Evolutionary conservation across 1,140 invertebrate species (phyloP), one percentile per base, ranked within the genome.

Genomic region (Pentalonia nigronervosa): DNA sequence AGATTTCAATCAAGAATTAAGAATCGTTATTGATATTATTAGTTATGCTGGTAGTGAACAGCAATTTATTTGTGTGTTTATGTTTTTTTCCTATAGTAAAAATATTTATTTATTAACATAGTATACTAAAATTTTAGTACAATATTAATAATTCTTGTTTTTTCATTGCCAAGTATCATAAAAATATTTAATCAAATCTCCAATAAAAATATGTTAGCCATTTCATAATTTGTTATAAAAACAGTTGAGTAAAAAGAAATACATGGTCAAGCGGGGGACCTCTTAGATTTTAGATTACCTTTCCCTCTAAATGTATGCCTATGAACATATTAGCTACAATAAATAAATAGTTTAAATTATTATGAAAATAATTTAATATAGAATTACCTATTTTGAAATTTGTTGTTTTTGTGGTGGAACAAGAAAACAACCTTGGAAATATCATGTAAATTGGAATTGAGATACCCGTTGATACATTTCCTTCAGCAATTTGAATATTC

Each of bases 401-500:
- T 94, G 97, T 97, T 17, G 98, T 99, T 81, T 97, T 96, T 53
- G 99, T 96, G 81, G 98, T 98, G 25, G 98, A 98, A 95, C 99
- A 99, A 3, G 98, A 99, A 95, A 99, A 99, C 34, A 99, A 96
- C 88, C 99, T 96, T 91, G 99, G 99, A 95, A 99, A 98, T 94
- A 99, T 97, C 98, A 99, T 99, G 95, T 98, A 97, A 95, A 99
- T 98, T 41, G 99, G 98, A 94, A 99, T 97, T 86, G 97, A 96
- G 23, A 99, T 95, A 93, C 97, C 97, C 93, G 97, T 96, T 88
- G 96, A 96, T 86, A 99, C 97, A 96, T 99, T 98, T 45, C 99
- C 99, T 95, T 99, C 98, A 6, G 98, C 98, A 94, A 99, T 98
- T 96, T 99, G 99, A 95, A 99, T 99, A 95, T 99, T 99, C 96